Conservation (phyloP, 2,113 vertebrate species). For the Stegastes partitus region DNA sequence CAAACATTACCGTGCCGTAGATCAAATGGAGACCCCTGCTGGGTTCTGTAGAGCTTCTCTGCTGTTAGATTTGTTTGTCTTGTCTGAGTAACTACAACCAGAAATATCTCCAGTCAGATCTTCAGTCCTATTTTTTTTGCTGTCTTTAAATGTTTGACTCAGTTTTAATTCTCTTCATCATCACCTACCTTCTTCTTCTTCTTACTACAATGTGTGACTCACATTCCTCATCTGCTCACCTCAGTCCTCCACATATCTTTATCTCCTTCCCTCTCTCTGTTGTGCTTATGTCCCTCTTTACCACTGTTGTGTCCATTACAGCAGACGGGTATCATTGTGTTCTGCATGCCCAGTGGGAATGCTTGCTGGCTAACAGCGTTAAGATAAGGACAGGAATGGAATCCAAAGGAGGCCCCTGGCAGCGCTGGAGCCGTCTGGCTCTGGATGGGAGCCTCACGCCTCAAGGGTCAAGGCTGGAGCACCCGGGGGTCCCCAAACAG, state of each 20-base stretch:
- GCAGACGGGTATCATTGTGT: conserved; percentile 13
- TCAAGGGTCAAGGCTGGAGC: conserved; percentile 45
- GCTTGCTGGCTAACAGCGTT: conserved; percentile 33
- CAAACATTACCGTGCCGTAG: neutral
- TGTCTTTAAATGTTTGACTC: conserved; percentile 8
- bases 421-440: conserved; percentile 51
- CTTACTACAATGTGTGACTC: neutral
- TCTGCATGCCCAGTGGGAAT: conserved; percentile 56
- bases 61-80: neutral
- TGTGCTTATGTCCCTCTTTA: conserved; percentile 8
- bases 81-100: neutral
- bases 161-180: neutral
- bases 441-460: conserved; percentile 22
- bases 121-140: neutral
- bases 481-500: conserved; percentile 6
- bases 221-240: neutral
- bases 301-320: conserved; percentile 25
- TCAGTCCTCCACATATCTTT: conserved; percentile 2
- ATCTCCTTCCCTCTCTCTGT: neutral
- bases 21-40: neutral
- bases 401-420: conserved; percentile 48
- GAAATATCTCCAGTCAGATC: neutral
- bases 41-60: neutral
- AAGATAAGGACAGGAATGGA: conserved; percentile 60
- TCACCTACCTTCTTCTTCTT: neutral